Evolutionary conservation across 2,888 invertebrate genomes (phyloP), one percentile per base, ranked within the genome.

Genomic region (Entomobrya proxima): DNA sequence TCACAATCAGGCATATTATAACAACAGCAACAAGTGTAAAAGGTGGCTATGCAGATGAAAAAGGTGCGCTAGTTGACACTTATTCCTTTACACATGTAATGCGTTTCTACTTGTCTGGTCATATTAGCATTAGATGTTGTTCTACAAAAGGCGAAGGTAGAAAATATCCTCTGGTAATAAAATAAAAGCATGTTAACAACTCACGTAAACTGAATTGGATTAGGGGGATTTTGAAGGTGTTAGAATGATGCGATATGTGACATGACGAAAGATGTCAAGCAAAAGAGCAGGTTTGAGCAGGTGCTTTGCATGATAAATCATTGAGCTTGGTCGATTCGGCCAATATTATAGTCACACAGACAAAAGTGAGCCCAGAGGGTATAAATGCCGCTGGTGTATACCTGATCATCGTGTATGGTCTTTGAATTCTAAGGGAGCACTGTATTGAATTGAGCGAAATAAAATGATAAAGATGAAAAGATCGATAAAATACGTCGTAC

Each of bases 201-300:
- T 24, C 69, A 21, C 27, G 27, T 24, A 69, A 44, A 44, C 24
- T 24, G 21, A 67, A 69, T 69, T 69, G 69, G 69, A 69, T 69
- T 69, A 67, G 67, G 35, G n/a, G 21, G 40, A 37, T 24, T 67
- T 67, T 67, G 37, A 37, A 67, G 67, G 67, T 67, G 67, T 67
- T 67, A 40, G 32, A 21, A 32, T 21, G 40, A 67, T 35, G 67
- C 67, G 40, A 67, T 67, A 67, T 67, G 67, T 35, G 67, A 67
- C 67, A 67, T 67, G 67, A 37, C 21, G 67, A 67, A 40, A 67
- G 37, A 67, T 40, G 67, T 61, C 61, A 61, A 61, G 61, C n/a
- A 37, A 67, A 37, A 1, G 67, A 67, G 67, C 67, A 67, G 67
- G 67, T 67, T 67, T 37, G 37, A 67, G 40, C 67, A 67, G 67